Evolutionary conservation across 2,888 invertebrate genomes (phyloP).

Genomic region (Cephus pygmeus): DNA sequence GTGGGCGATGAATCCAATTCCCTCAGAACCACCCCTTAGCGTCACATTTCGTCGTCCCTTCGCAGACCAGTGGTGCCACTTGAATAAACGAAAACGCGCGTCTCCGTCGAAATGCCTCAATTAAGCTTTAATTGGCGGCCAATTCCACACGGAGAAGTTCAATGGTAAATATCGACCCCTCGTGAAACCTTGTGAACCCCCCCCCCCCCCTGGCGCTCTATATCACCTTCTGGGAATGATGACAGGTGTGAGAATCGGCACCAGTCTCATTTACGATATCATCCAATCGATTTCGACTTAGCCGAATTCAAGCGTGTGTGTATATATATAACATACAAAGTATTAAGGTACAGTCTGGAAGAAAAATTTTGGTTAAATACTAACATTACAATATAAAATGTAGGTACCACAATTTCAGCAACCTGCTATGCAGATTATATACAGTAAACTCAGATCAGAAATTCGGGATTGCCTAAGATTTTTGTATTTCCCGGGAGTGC

Average conservation of each 20-base stretch:
- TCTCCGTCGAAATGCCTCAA: neutral
- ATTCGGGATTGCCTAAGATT: neutral
- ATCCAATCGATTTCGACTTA: neutral
- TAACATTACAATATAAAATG: too few relatives aligned
- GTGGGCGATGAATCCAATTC: neutral
- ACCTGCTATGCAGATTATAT: neutral
- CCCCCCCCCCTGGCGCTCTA: neutral
- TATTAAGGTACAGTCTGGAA: neutral
- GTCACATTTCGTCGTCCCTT: neutral
- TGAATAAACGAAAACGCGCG: neutral
- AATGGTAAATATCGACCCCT: neutral
- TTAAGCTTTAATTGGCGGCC: neutral
- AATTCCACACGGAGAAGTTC: neutral
- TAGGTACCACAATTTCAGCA: neutral
- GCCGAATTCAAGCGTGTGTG: neutral
- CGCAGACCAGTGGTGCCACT: neutral
- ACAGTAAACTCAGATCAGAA: neutral
- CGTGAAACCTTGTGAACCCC: neutral
- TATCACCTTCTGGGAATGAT: neutral
- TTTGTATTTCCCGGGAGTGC: neutral
- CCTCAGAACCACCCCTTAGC: neutral
- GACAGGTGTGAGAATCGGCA: neutral
- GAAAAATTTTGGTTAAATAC: neutral
- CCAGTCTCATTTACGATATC: neutral
- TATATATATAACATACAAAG: too few relatives aligned